A percentile compares a stretch with the other conserved stretches of the same genome.
These are phyloP conservation scores for Napeogenes sylphis DNA, from an alignment of 2,888 invertebrate species.

Conservation along the genomic window DNA sequence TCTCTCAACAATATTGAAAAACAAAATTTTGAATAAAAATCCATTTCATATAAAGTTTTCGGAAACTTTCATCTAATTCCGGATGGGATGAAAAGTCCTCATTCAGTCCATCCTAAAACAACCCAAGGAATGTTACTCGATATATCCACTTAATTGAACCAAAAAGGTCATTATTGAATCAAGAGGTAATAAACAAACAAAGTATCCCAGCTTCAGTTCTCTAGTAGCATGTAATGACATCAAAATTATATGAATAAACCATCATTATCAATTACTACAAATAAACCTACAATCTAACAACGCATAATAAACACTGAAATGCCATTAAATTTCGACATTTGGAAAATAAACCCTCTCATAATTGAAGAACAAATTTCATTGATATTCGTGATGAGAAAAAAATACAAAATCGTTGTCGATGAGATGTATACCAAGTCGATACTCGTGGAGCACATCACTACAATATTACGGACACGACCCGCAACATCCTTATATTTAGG, in stretches of 20 bases:
- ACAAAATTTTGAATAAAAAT: too few relatives aligned
- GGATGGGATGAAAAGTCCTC: too few relatives aligned
- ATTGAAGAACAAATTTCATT: constrained; percentile 77
- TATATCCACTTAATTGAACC: too few relatives aligned
- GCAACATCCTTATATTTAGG: constrained; percentile 30
- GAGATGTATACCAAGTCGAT: constrained; percentile 65
- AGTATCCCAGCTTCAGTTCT: neutral
- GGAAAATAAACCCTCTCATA: constrained; percentile 65
- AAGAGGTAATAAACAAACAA: too few relatives aligned
- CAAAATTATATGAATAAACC: too few relatives aligned
- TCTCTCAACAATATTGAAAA: too few relatives aligned
- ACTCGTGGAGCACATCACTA: constrained; percentile 46
- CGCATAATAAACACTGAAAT: constrained; percentile 26
- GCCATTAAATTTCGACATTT: constrained; percentile 32
- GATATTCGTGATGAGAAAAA: constrained; percentile 76
- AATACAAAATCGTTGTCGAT: constrained; percentile 69
- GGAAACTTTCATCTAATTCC: too few relatives aligned
- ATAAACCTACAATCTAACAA: constrained; percentile 22
- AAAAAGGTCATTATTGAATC: too few relatives aligned
- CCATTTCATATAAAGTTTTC: too few relatives aligned
- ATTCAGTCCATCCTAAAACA: too few relatives aligned
- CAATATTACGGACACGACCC: constrained; percentile 36
- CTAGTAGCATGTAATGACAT: constrained; percentile 5
- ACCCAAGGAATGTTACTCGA: too few relatives aligned
- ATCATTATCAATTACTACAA: constrained; percentile 25